Percentiles rank a stretch among this genome's conserved stretches.
Conservation (phyloP, 2,888 invertebrate species). For the Tiliacea citrago region DNA sequence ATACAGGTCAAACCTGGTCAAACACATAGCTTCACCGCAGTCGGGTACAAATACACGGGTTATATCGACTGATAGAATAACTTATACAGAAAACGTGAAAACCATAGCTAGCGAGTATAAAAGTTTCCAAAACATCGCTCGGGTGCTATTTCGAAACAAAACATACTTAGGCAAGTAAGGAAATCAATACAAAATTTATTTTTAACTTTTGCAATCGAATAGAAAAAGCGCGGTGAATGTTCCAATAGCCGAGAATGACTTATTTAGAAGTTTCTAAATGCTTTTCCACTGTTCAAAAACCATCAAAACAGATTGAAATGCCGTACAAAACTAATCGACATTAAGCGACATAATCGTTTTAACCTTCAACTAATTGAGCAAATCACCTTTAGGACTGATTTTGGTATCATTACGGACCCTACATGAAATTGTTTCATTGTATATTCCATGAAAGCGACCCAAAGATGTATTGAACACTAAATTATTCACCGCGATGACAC, state of each 20-base stretch:
- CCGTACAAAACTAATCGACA: background rate
- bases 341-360: background rate
- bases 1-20: too few species aligned
- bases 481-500: constrained; percentile 46
- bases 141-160: constrained; percentile 4
- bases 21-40: too few species aligned
- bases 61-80: background rate
- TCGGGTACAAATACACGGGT: too few species aligned
- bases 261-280: constrained; percentile 6
- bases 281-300: background rate
- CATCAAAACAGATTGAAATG: background rate
- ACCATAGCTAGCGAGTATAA: background rate
- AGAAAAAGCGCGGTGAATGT: background rate
- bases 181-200: constrained; percentile 30
- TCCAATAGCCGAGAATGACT: background rate
- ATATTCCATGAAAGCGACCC: background rate
- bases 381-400: background rate
- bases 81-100: background rate
- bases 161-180: background rate
- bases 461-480: constrained; percentile 34
- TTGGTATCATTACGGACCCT: background rate
- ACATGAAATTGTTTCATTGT: background rate
- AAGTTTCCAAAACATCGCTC: constrained; percentile 14
- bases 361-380: background rate
- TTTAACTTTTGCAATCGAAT: constrained; percentile 30